Percentiles rank a stretch among this genome's conserved stretches.
These are phyloP conservation scores for Brachionus rotundiformis DNA, from an alignment of 1,140 invertebrate species.

Conservation along the genomic window DNA sequence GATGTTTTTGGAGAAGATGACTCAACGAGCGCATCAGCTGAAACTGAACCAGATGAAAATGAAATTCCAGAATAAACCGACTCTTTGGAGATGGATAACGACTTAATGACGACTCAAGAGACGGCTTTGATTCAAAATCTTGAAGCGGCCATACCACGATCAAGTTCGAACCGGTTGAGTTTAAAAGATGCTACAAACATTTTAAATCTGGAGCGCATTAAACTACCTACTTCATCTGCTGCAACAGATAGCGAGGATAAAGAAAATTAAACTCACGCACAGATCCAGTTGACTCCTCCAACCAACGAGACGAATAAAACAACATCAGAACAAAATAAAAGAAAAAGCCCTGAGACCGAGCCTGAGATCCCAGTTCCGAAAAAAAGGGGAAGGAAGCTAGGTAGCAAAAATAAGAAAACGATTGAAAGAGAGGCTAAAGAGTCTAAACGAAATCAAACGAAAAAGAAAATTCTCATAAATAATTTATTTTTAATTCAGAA, in stretches of 20 bases:
- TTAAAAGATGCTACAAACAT: not conserved
- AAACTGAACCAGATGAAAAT: not conserved
- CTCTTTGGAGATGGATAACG: not conserved
- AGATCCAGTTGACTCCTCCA: not conserved
- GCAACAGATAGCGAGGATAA: not conserved
- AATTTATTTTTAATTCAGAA: not conserved
- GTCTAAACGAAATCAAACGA: not conserved
- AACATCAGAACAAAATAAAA: not conserved
- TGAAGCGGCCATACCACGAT: not conserved
- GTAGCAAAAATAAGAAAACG: not conserved
- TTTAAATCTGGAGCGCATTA: not conserved
- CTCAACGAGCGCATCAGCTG: not conserved
- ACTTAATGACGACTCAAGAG: not conserved
- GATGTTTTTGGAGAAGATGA: not conserved
- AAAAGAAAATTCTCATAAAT: not conserved
- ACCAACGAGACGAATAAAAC: not conserved
- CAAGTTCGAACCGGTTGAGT: not conserved
- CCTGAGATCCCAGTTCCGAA: not conserved
- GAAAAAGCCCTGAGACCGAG: not conserved
- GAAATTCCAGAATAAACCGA: not conserved
- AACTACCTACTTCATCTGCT: not conserved
- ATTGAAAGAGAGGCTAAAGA: constrained; percentile 10
- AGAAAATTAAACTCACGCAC: not conserved
- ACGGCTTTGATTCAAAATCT: not conserved
- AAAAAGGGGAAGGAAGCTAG: not conserved